Evolutionary conservation across 2,113 vertebrate genomes (phyloP), one percentile per base, ranked within the genome.

Genomic region (Megaceryle maxima): DNA sequence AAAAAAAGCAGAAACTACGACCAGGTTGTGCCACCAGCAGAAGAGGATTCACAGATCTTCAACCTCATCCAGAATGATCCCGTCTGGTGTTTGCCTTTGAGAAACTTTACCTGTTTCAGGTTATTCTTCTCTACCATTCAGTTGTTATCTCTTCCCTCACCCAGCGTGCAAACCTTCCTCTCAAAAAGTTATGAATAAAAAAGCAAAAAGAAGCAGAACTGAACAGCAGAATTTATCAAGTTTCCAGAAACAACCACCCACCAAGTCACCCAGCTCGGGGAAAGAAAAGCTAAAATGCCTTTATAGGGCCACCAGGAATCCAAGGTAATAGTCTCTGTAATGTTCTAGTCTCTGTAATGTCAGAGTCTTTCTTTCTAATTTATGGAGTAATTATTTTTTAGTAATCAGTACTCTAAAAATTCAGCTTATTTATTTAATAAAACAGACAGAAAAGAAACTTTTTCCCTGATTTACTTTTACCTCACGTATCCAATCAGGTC

Each of bases 311-410:
- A 22, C 62, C 22, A 62, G 22, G 17, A 78, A 81, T 6, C 31
- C 64, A 46, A 7, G 0, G 0, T 8, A 15, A 67, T 10, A 10
- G 28, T 3, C 39, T 20, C 56, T 24, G 11, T 10, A 24, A 64
- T 2, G 1, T 10, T n/a, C n/a, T 10, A 10, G 28, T 3, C 39
- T 20, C 56, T 24, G 11, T 10, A 24, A 64, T 2, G 1, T 10
- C 64, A 80, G 59, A 77, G 28, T 21, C 44, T 16, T 44, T 26
- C 68, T 22, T 43, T 53, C 50, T 53, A 8, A 22, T 74, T 53
- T 50, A 77, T n/a, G 73, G 29, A 19, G 26, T 20, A 26, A 43
- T 13, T 9, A 28, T 15, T 3, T 20, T 21, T 51, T 3, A 70
- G 37, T 8, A 74, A 73, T 25, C 50, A 41, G 19, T 28, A 51